Conservation (phyloP, 2,113 vertebrate genomes). For the Ascaphus truei region DNA sequence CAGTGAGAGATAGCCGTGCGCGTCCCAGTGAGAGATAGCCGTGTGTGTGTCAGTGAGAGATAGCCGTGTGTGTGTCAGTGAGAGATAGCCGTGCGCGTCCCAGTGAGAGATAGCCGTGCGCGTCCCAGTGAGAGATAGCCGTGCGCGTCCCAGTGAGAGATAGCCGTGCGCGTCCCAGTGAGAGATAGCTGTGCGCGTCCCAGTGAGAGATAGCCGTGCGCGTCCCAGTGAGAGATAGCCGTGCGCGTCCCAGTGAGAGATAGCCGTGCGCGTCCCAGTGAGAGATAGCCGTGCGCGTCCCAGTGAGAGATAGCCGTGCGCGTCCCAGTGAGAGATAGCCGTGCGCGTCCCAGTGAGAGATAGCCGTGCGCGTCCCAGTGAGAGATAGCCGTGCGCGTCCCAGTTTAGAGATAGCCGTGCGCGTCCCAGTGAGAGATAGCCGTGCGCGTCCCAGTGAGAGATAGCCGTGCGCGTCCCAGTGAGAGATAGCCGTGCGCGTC, state of each 20-base stretch:
- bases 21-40: conserved; percentile 2
- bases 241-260: not conserved
- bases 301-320: conserved; percentile 5
- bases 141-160: not conserved
- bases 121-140: conserved; percentile 2
- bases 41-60: not conserved
- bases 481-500: not conserved
- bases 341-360: not conserved
- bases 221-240: conserved; percentile 2
- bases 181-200: not conserved
- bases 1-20: not conserved
- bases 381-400: not conserved
- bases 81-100: not conserved
- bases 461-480: conserved; percentile 7
- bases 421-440: conserved; percentile 2
- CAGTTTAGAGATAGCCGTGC: conserved; percentile 10
- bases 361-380: conserved; percentile 7
- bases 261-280: conserved; percentile 7
- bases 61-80: not conserved
- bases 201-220: conserved; percentile 5
- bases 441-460: not conserved
- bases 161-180: conserved; percentile 7
- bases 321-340: conserved; percentile 2
- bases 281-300: not conserved
- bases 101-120: conserved; percentile 5